Conservation (phyloP, 2,113 vertebrate species). For the Tor tambroides region DNA sequence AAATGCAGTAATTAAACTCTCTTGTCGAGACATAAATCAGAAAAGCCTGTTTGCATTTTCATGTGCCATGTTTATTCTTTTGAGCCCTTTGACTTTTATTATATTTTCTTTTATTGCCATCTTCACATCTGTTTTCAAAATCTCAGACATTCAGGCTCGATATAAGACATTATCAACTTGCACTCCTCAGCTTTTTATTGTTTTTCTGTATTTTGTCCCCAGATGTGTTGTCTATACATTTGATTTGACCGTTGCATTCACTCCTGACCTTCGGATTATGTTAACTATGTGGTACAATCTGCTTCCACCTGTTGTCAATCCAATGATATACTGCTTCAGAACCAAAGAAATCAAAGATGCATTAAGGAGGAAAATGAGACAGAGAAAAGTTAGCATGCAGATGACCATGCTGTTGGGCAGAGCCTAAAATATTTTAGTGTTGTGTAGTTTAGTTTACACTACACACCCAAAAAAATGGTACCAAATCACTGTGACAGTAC, state of each 20-base stretch:
- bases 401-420: neutral
- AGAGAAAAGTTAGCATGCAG: constrained; percentile 45
- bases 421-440: neutral
- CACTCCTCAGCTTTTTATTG: constrained; percentile 71
- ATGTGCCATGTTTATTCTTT: constrained; percentile 65
- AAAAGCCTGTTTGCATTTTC: constrained; percentile 18
- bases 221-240: constrained; percentile 71
- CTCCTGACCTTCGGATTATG: constrained; percentile 62
- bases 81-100: constrained; percentile 64
- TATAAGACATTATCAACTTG: constrained; percentile 71
- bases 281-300: constrained; percentile 72
- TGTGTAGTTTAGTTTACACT: no score
- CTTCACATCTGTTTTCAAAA: constrained; percentile 63
- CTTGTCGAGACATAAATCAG: constrained; percentile 42
- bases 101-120: constrained; percentile 67
- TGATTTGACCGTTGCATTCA: constrained; percentile 50
- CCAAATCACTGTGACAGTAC: no score
- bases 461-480: no score
- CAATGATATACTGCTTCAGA: constrained; percentile 74
- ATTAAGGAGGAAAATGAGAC: constrained; percentile 56
- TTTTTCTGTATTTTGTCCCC: constrained; percentile 71
- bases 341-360: constrained; percentile 69
- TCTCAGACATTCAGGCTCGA: constrained; percentile 43
- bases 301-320: constrained; percentile 72
- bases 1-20: constrained; percentile 61